A percentile compares a stretch with the other conserved stretches of the same genome.
Conservation (phyloP, 2,113 vertebrate genomes). For the Polypterus bichir region DNA sequence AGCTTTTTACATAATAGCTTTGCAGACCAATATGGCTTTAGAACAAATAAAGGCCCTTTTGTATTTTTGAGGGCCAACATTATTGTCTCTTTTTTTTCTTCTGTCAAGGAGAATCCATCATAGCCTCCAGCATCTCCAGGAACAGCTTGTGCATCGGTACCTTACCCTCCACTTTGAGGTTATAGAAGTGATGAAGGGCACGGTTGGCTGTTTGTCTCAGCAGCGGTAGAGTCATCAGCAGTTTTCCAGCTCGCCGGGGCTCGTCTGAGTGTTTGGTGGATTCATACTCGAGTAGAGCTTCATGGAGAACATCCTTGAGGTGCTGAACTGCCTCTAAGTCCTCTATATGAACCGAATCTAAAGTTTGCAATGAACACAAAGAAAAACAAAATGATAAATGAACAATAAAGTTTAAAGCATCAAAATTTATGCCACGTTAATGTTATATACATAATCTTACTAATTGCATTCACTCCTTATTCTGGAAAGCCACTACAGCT, state of each 20-base stretch:
- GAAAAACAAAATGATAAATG: no score
- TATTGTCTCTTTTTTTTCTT: constrained; percentile 1
- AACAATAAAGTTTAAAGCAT: no score
- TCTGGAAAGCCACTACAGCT: no score
- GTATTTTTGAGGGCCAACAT: no score
- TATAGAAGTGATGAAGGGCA: constrained; percentile 77
- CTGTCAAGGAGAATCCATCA: constrained; percentile 65
- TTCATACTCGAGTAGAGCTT: constrained; percentile 74
- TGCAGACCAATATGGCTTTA: no score
- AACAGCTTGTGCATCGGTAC: constrained; percentile 92
- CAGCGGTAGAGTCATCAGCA: constrained; percentile 75
- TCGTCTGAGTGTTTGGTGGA: constrained; percentile 57
- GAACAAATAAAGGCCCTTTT: no score
- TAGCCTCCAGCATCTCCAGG: constrained; percentile 87
- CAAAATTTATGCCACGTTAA: no score
- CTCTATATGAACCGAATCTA: constrained; percentile 85
- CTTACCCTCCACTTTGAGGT: constrained; percentile 77
- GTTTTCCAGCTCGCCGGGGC: constrained; percentile 65
- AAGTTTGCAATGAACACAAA: no score
- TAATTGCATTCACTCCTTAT: no score
- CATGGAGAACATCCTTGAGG: constrained; percentile 76
- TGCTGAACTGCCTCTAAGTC: constrained; percentile 79
- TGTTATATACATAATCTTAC: no score
- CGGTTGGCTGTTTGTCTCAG: constrained; percentile 79
- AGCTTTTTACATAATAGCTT: no score